Evolutionary conservation across 2,797 vertebrate species (phyloP).

Genomic region (Mergus octosetaceus): DNA sequence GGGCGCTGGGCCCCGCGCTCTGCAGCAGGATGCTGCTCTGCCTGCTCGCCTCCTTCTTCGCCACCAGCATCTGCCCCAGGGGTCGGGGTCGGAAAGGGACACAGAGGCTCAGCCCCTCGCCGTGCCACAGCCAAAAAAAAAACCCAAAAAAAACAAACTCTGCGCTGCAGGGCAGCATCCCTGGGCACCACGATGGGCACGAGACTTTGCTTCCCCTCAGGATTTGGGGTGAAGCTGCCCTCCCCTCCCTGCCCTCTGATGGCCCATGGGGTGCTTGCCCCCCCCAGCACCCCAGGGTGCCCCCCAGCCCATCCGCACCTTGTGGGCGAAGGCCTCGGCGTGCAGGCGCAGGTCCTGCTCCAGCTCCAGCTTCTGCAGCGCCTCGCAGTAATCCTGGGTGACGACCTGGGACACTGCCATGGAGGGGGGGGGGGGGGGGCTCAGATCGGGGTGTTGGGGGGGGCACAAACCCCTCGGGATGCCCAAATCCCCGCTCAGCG

Average conservation of each 20-base stretch:
- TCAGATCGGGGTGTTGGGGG: too few species aligned
- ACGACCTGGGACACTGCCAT: slow-evolving; percentile 80
- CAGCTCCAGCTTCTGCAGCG: slow-evolving; percentile 81
- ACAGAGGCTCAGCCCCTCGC: neutral
- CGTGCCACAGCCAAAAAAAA: too few species aligned
- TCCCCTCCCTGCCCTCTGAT: neutral
- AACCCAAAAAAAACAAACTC: too few species aligned
- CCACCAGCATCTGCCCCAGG: slow-evolving; percentile 77
- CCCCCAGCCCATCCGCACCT: slow-evolving; percentile 73
- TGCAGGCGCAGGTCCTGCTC: slow-evolving; percentile 83
- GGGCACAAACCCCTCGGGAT: too few species aligned
- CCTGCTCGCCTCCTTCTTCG: slow-evolving; percentile 66
- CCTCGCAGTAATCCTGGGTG: slow-evolving; percentile 80
- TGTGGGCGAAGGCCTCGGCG: slow-evolving; percentile 81
- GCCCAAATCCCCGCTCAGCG: too few species aligned
- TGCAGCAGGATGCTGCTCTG: slow-evolving; percentile 63
- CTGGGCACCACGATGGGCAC: accelerated
- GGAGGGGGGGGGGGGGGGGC: neutral
- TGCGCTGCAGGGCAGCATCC: too few species aligned
- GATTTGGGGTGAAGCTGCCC: neutral
- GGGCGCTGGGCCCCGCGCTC: slow-evolving; percentile 38
- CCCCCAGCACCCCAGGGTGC: slow-evolving; percentile 25
- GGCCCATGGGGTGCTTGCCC: accelerated
- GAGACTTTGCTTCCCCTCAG: neutral
- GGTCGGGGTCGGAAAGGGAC: neutral